These are phyloP conservation scores for Sialia sialis DNA, from an alignment of 2,113 vertebrate species.

Conservation along the genomic window DNA sequence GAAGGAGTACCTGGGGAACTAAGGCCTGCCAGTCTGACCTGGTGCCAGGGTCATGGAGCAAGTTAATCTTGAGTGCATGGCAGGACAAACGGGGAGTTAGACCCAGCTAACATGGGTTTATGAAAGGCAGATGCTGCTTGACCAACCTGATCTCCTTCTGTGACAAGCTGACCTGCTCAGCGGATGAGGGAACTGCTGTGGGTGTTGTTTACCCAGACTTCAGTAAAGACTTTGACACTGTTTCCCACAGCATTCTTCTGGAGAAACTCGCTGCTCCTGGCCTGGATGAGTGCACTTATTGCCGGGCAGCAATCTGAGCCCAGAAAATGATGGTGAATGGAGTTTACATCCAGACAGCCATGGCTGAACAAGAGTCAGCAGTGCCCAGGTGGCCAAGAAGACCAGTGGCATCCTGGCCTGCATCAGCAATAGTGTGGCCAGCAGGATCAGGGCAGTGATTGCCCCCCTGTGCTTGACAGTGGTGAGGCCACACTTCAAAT, in stretches of 20 bases:
- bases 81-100: not conserved
- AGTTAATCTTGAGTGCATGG: not conserved
- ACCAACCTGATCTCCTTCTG: not conserved
- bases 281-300: not conserved
- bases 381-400: not conserved
- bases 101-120: not conserved
- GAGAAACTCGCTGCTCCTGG: not conserved
- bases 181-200: not conserved
- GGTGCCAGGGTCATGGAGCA: not conserved
- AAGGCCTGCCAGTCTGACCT: not conserved
- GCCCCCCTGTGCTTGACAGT: too few species aligned
- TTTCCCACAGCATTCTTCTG: not conserved
- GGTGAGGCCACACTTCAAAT: not conserved
- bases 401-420: not conserved
- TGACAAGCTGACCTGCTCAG: not conserved
- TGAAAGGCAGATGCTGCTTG: not conserved
- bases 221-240: not conserved
- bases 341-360: not conserved
- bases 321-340: too few species aligned
- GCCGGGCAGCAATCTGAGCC: too few species aligned
- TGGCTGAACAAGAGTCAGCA: not conserved
- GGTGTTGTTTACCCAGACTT: not conserved
- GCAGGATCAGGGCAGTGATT: fast-evolving
- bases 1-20: not conserved
- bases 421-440: not conserved